Conservation (phyloP, 2,113 vertebrate species). For the Notiomystis cincta region DNA sequence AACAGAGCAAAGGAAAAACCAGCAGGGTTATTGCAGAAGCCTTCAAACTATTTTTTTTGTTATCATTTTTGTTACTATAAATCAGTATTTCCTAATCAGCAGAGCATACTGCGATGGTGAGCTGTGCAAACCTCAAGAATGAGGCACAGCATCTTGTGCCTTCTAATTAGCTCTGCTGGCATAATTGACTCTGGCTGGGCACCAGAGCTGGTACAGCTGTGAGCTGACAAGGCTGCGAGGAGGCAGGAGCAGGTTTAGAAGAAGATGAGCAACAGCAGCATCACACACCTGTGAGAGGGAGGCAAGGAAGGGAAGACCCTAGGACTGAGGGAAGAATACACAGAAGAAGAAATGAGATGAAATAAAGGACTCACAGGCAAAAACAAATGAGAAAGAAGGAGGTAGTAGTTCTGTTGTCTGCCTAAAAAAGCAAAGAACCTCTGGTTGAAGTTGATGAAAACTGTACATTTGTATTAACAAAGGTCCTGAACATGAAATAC, state of each 20-base stretch:
- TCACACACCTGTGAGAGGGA: background rate
- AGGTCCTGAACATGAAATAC: background rate
- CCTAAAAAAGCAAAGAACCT: background rate
- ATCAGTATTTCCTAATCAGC: background rate
- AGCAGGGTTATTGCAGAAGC: background rate
- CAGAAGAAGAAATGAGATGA: background rate
- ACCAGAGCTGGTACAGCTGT: background rate
- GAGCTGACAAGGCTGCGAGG: background rate
- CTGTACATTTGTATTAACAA: background rate
- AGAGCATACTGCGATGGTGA: background rate
- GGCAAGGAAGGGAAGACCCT: background rate
- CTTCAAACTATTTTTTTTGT: background rate
- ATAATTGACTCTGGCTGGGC: background rate
- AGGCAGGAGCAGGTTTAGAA: background rate
- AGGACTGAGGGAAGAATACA: background rate
- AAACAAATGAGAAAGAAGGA: background rate
- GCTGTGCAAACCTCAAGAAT: background rate
- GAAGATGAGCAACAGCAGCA: background rate
- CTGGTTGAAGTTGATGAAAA: background rate
- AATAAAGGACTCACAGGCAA: background rate
- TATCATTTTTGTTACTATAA: background rate
- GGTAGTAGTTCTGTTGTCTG: background rate
- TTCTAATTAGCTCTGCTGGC: background rate
- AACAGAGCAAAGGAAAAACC: background rate
- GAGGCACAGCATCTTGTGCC: background rate